A percentile compares a stretch with the other conserved stretches of the same genome.
These are phyloP conservation scores for Amphiduros pacificus DNA, from an alignment of 2,888 invertebrate species.

Conservation along the genomic window DNA sequence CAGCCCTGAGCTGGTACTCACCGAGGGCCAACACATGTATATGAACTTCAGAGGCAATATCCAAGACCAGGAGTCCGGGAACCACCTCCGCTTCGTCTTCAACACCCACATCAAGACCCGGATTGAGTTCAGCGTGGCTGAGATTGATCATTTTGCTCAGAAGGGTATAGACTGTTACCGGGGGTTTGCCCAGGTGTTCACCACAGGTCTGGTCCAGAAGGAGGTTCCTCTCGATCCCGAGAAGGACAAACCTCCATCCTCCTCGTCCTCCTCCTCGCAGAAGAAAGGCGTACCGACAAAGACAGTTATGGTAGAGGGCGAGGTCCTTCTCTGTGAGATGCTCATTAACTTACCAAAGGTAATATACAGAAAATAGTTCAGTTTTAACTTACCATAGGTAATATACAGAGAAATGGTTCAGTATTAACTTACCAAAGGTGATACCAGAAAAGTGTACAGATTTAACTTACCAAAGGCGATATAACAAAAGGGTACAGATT, in stretches of 20 bases:
- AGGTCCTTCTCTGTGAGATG: constrained; percentile 40
- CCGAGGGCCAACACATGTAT: constrained; percentile 49
- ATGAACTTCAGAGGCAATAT: constrained; percentile 51
- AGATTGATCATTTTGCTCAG: constrained; percentile 51
- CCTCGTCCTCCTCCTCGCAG: not conserved
- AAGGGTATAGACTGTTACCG: constrained; percentile 47
- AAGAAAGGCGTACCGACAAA: constrained; percentile 24
- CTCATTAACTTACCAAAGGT: constrained; percentile 51
- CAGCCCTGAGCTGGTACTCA: constrained; percentile 39
- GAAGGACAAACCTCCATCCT: not conserved
- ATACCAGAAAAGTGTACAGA: too few relatives aligned
- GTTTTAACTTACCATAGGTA: too few relatives aligned
- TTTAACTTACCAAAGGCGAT: too few relatives aligned
- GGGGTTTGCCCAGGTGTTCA: constrained; percentile 51
- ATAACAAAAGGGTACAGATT: too few relatives aligned
- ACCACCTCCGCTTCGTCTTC: constrained; percentile 34
- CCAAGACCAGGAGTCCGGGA: constrained; percentile 19
- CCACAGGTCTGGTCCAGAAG: constrained; percentile 24
- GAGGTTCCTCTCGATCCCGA: constrained; percentile 27
- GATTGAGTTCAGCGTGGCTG: constrained; percentile 38
- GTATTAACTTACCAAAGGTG: too few relatives aligned
- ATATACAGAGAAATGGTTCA: too few relatives aligned
- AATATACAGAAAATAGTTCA: too few relatives aligned
- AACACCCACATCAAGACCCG: constrained; percentile 43
- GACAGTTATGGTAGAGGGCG: constrained; percentile 36